These are phyloP conservation scores for Botia kubotai DNA, from an alignment of 2,797 vertebrate genomes.

Conservation along the genomic window DNA sequence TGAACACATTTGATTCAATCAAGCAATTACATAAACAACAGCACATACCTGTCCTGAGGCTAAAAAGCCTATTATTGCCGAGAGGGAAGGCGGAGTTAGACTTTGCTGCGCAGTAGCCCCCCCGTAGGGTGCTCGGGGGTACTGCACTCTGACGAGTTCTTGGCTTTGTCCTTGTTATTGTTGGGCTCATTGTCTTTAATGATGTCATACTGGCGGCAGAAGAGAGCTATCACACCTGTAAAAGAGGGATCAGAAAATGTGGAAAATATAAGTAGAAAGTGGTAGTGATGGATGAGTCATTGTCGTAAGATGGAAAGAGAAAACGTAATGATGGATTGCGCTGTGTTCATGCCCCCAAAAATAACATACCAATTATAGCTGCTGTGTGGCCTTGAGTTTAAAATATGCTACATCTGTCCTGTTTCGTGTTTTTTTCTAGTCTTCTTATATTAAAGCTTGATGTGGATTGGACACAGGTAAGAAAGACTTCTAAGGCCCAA, in stretches of 20 bases:
- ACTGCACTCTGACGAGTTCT: slow-evolving; percentile 94
- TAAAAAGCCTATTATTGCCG: slow-evolving; percentile 76
- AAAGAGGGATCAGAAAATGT: neutral
- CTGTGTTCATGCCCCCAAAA: slow-evolving; percentile 38
- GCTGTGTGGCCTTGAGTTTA: slow-evolving; percentile 10
- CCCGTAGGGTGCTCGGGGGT: slow-evolving; percentile 93
- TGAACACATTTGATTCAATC: neutral
- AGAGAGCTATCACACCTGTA: slow-evolving; percentile 85
- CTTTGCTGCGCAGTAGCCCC: slow-evolving; percentile 92
- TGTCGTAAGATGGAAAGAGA: slow-evolving; percentile 31
- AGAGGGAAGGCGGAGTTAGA: slow-evolving; percentile 70
- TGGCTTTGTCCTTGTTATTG: slow-evolving; percentile 98
- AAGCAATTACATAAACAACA: slow-evolving; percentile 24
- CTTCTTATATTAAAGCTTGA: slow-evolving; percentile 27
- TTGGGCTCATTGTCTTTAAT: slow-evolving; percentile 98
- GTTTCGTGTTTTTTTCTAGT: slow-evolving; percentile 14
- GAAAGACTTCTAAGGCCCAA: slow-evolving; percentile 1
- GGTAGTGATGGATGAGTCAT: slow-evolving; percentile 41
- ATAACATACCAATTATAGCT: slow-evolving; percentile 50
- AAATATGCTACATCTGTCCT: slow-evolving; percentile 14
- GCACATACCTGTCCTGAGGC: slow-evolving; percentile 78
- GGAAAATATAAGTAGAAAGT: neutral
- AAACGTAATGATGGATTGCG: slow-evolving; percentile 52
- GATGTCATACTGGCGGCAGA: slow-evolving; percentile 97
- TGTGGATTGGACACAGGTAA: slow-evolving; percentile 15